Evolutionary conservation across 2,888 invertebrate species (phyloP).

Genomic region (Abscondita cerata): DNA sequence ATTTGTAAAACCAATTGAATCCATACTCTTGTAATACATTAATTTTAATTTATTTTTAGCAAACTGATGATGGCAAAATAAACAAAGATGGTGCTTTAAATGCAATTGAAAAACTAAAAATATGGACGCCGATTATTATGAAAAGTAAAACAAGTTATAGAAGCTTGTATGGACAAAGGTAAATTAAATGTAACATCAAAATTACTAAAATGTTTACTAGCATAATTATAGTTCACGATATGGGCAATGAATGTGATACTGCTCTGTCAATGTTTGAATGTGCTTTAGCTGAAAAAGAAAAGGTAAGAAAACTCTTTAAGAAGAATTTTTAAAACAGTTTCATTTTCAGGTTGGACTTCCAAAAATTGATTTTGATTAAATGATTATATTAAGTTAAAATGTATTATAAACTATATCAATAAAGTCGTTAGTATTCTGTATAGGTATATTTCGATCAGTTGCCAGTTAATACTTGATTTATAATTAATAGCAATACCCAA

Average conservation of each 20-base stretch:
- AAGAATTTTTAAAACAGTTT: no score
- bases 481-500: no score
- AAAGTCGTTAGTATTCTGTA: no score
- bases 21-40: not conserved
- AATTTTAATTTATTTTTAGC: constrained; percentile 20
- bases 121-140: constrained; percentile 31
- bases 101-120: constrained; percentile 29
- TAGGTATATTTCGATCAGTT: no score
- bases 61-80: constrained; percentile 36
- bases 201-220: no score
- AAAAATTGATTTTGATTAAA: not conserved
- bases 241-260: not conserved
- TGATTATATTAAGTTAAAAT: no score
- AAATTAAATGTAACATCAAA: no score
- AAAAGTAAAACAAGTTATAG: constrained; percentile 32
- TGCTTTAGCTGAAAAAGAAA: not conserved
- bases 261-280: not conserved
- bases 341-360: not conserved
- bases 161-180: constrained; percentile 34
- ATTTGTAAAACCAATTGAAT: constrained; percentile 57
- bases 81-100: constrained; percentile 21
- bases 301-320: not conserved
- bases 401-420: no score
- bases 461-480: no score
- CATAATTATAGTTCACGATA: not conserved